A percentile compares a stretch with the other conserved stretches of the same genome.
phyloP scores from a whole-genome alignment of 1,140 invertebrate genomes.

The Brachionus paranguensis region DNA sequence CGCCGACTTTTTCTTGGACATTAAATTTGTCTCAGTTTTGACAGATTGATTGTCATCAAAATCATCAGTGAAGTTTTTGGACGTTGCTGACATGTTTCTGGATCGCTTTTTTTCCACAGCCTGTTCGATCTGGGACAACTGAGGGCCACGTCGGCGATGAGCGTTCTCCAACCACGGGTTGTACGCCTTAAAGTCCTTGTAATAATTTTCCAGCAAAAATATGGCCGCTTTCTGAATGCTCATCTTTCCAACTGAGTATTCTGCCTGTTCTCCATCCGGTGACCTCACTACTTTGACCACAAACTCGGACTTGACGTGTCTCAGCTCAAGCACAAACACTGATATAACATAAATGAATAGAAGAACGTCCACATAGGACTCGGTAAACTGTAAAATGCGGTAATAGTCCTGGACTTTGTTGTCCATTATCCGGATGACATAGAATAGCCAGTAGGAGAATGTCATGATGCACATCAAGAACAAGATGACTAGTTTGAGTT shows the following conservation, averaged over 20 bases:
- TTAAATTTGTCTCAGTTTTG: conserved; percentile 27
- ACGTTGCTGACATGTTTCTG: not conserved
- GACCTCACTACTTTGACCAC: conserved; percentile 83
- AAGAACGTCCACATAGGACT: conserved; percentile 80
- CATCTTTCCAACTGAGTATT: conserved; percentile 78
- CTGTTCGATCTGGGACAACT: not conserved
- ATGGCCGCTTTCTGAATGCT: conserved; percentile 90
- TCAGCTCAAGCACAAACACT: conserved; percentile 81
- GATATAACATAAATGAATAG: conserved; percentile 91
- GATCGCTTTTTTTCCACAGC: conserved; percentile 8
- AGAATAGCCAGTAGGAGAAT: conserved; percentile 95
- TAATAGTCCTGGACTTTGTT: conserved; percentile 49
- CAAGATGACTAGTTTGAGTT: conserved; percentile 78
- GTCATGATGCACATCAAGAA: conserved; percentile 80
- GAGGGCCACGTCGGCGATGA: not conserved
- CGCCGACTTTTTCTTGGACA: not conserved
- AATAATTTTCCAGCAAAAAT: conserved; percentile 86
- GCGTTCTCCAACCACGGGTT: conserved; percentile 73
- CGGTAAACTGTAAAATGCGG: conserved; percentile 78
- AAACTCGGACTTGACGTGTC: conserved; percentile 79
- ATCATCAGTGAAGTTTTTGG: not conserved
- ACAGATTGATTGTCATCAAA: conserved; percentile 26
- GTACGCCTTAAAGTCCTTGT: conserved; percentile 89
- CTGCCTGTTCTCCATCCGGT: conserved; percentile 72
- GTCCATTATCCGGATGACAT: conserved; percentile 73